Base-by-base conservation (phyloP, 2,888 invertebrate species). In the Diarsia brunnea region DNA sequence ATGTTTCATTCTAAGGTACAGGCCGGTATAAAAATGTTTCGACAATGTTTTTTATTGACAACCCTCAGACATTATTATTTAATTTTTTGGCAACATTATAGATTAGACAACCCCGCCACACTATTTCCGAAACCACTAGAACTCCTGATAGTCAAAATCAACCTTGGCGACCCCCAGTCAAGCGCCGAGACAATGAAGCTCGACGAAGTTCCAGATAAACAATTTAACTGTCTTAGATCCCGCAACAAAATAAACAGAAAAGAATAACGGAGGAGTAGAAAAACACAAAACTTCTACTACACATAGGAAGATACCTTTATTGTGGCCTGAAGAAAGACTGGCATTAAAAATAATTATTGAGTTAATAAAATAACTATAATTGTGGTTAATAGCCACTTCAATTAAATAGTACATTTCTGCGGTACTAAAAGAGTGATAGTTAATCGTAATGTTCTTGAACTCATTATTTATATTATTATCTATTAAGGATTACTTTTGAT, bases 1-100 rank as follows among this genome's bases (percentile, higher is more conserved):
- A 81, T 79, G 79, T 78, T 75, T 75, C 31, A 74, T 88, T 78
- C 79, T 70, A 43, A 69, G 75, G 85, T 84, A 74, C 74, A 64
- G 61, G 43, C 47, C n/a, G 2, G 78, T 14, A 66, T 43, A 79
- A 38, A 79, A 81, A 55, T 76, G 69, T 53, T 73, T 49, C 12
- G 16, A 45, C 51, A 51, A 14, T 43, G 73, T 81, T 58, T 65
- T 58, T 31, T 16, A 72, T 21, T 67, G 19, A 58, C 38, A 60
- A 63, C 27, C 27, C 24, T 2, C n/a, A 31, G 10, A 47, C 24
- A 16, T 21, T 27, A 4, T n/a, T 45, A 14, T 51, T 73, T 51
- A 27, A 7, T 61, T 16, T 60, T 21, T 12, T 60, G 43, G n/a
- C 12, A 38, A n/a, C n/a, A 5, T 2, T 47, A 21, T 12, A 31